These are phyloP conservation scores for Pediacus dermestoides DNA, from an alignment of 2,888 invertebrate genomes.

Conservation along the genomic window DNA sequence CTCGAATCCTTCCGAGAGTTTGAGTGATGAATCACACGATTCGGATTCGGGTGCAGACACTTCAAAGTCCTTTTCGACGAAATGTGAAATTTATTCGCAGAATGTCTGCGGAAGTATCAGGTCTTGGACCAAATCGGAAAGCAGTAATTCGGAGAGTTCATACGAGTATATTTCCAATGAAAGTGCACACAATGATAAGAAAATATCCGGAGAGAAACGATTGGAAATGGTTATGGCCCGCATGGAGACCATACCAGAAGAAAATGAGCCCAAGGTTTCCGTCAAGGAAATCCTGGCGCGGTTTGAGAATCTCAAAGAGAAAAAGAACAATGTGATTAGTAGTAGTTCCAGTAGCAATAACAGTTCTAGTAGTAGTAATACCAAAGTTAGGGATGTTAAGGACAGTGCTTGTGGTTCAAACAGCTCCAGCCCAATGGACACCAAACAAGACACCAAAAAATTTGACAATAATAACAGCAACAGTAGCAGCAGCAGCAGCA, in stretches of 20 bases:
- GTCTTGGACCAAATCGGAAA: constrained; percentile 32
- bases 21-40: constrained; percentile 58
- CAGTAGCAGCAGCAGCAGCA: constrained; percentile 2
- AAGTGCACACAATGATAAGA: constrained; percentile 16
- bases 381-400: constrained; percentile 14
- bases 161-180: constrained; percentile 32
- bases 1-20: constrained; percentile 60
- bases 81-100: constrained; percentile 46
- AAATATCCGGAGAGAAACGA: constrained; percentile 25
- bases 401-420: too few species aligned
- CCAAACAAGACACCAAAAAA: not conserved
- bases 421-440: too few species aligned
- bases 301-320: constrained; percentile 60
- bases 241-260: constrained; percentile 82
- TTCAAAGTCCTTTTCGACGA: constrained; percentile 42
- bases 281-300: constrained; percentile 78
- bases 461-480: constrained; percentile 18
- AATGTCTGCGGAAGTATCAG: constrained; percentile 40
- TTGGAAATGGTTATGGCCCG: constrained; percentile 32
- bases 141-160: constrained; percentile 35
- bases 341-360: constrained; percentile 18
- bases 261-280: constrained; percentile 77
- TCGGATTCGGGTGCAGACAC: constrained; percentile 65
- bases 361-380: constrained; percentile 13
- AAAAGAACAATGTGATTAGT: constrained; percentile 41